These are phyloP conservation scores for Pristionchus pacificus DNA, from an alignment of 1,140 invertebrate species.

Conservation along the genomic window DNA sequence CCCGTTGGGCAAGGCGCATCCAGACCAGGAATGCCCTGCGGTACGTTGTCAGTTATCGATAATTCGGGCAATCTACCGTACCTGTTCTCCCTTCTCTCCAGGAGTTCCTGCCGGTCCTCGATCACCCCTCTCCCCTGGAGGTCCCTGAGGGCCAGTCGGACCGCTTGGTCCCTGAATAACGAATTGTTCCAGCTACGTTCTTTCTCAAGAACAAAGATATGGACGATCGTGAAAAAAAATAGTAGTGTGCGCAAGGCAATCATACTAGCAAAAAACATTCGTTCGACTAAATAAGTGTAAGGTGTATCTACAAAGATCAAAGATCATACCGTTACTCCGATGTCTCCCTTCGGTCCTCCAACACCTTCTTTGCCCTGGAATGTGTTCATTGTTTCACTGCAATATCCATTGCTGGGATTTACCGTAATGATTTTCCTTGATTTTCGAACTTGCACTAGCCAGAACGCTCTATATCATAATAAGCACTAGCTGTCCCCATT, in stretches of 20 bases:
- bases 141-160: constrained; percentile 36
- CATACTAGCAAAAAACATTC: too few species aligned
- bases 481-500: too few species aligned
- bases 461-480: too few species aligned
- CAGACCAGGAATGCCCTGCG: constrained; percentile 82
- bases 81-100: constrained; percentile 67
- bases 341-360: constrained; percentile 32
- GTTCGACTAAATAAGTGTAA: too few species aligned
- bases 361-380: constrained; percentile 36
- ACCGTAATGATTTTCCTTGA: too few species aligned
- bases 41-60: constrained; percentile 10
- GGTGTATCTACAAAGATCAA: too few species aligned
- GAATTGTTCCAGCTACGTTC: constrained; percentile 14
- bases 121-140: constrained; percentile 26
- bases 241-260: too few species aligned
- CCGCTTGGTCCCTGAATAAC: constrained; percentile 44
- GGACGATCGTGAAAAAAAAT: too few species aligned
- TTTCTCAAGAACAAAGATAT: too few species aligned
- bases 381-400: neutral
- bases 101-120: constrained; percentile 24
- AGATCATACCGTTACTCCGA: constrained; percentile 23
- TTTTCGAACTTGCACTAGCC: too few species aligned
- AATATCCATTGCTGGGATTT: too few species aligned
- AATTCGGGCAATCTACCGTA: constrained; percentile 37
- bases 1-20: constrained; percentile 94